Conservation (phyloP, 1,140 invertebrate species). For the Battus philenor region DNA sequence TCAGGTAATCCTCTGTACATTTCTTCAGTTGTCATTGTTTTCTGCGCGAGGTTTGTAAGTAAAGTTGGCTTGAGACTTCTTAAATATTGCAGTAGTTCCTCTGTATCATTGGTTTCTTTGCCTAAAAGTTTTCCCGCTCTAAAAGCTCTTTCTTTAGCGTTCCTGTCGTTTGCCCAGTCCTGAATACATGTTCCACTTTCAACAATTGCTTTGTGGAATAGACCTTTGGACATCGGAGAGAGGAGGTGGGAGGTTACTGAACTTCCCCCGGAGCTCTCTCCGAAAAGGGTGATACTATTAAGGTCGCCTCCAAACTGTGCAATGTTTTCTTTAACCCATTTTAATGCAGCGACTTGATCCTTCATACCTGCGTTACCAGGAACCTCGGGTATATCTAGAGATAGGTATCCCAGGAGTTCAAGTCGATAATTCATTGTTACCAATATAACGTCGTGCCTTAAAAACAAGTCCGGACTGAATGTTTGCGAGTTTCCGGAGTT, state of each 20-base stretch:
- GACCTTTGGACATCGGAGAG: constrained; percentile 79
- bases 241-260: constrained; percentile 82
- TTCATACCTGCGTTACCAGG: constrained; percentile 81
- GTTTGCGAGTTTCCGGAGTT: constrained; percentile 73
- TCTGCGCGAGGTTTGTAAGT: constrained; percentile 37
- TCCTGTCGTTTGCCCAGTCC: constrained; percentile 26
- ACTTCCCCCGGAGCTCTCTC: constrained; percentile 82
- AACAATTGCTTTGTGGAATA: constrained; percentile 65
- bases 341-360: constrained; percentile 76
- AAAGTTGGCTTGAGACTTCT: constrained; percentile 39
- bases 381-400: constrained; percentile 70
- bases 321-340: constrained; percentile 57
- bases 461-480: constrained; percentile 78
- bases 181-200: constrained; percentile 14
- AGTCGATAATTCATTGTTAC: constrained; percentile 82
- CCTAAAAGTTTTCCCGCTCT: constrained; percentile 45
- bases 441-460: constrained; percentile 80
- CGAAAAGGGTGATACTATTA: constrained; percentile 82
- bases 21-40: constrained; percentile 35
- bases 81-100: constrained; percentile 52
- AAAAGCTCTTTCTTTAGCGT: constrained; percentile 39
- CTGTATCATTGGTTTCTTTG: constrained; percentile 43
- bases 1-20: constrained; percentile 51
- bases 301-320: constrained; percentile 82
- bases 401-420: constrained; percentile 79